phyloP scores from a whole-genome alignment of 2,797 vertebrate genomes.

The Amniataba percoides region DNA sequence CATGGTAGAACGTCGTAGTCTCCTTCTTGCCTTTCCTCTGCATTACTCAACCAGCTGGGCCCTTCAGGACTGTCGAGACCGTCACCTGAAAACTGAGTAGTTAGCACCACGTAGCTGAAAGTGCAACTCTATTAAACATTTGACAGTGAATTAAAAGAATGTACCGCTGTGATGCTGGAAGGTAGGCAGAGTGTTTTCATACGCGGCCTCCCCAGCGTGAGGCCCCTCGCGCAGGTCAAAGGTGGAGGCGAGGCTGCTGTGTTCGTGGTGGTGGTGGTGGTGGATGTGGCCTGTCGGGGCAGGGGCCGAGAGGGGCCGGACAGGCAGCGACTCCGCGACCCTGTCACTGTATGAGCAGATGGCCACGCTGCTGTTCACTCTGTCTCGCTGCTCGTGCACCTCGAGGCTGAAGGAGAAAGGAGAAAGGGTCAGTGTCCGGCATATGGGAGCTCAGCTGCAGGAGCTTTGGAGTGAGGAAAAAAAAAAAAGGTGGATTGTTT shows the following conservation, averaged over 20 bases:
- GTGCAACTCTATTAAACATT: neutral
- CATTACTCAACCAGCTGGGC: neutral
- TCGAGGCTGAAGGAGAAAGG: conserved; percentile 42
- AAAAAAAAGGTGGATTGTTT: neutral
- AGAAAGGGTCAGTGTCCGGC: neutral
- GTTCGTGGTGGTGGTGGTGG: neutral
- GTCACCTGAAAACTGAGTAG: conserved; percentile 51
- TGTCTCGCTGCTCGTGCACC: conserved; percentile 38
- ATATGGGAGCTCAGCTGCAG: no score
- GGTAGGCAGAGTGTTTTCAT: conserved; percentile 3
- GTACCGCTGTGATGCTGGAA: conserved; percentile 27
- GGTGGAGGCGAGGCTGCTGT: neutral
- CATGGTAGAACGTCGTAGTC: conserved; percentile 76
- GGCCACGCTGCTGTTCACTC: conserved; percentile 20
- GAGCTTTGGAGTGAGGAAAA: no score
- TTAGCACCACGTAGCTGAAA: neutral
- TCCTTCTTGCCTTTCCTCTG: conserved; percentile 41
- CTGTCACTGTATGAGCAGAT: conserved; percentile 5
- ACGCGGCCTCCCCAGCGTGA: neutral
- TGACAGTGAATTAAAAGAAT: neutral
- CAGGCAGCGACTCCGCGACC: conserved; percentile 7
- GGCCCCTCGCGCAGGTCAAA: neutral
- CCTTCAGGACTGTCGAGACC: neutral
- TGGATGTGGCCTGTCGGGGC: conserved; percentile 5
- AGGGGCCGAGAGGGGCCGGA: conserved; percentile 34